Evolutionary conservation across 2,888 invertebrate genomes (phyloP).

Genomic region (Drosophila fulvimacula): DNA sequence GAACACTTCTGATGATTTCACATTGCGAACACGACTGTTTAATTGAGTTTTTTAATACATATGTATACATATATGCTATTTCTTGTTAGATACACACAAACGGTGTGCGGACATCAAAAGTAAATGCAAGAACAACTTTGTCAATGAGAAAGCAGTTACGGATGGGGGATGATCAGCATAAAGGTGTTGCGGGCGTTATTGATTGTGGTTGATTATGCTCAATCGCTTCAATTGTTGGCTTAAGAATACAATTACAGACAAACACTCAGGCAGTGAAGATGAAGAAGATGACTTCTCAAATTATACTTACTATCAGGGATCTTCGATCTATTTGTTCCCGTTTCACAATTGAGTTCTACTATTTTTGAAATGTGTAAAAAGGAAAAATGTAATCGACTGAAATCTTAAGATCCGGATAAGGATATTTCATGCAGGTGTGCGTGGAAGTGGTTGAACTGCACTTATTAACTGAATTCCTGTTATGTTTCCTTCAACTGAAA

Average conservation of each 20-base stretch:
- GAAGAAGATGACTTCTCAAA: conserved; percentile 49
- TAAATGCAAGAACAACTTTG: conserved; percentile 10
- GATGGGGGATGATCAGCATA: conserved; percentile 12
- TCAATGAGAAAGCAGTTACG: conserved; percentile 1
- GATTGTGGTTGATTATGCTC: conserved; percentile 22
- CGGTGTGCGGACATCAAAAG: conserved; percentile 2
- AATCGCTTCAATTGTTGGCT: conserved; percentile 7
- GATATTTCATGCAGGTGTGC: conserved; percentile 32
- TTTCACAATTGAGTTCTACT: conserved; percentile 11
- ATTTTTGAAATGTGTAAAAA: conserved; percentile 40
- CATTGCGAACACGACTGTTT: conserved; percentile 4
- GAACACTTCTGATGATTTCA: conserved; percentile 9
- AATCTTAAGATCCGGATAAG: conserved; percentile 24
- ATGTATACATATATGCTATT: not conserved
- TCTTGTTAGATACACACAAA: not conserved
- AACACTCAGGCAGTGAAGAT: not conserved
- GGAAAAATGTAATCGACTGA: conserved; percentile 6
- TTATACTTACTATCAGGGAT: conserved; percentile 37
- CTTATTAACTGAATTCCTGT: too few species aligned
- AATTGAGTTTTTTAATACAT: not conserved
- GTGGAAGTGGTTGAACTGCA: not conserved
- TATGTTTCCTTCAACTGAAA: too few species aligned
- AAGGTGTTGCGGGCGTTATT: conserved; percentile 14
- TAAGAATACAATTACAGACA: conserved; percentile 4
- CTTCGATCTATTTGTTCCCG: conserved; percentile 24